Evolutionary conservation across 2,797 vertebrate species (phyloP).

Genomic region (Scarus forsteni): DNA sequence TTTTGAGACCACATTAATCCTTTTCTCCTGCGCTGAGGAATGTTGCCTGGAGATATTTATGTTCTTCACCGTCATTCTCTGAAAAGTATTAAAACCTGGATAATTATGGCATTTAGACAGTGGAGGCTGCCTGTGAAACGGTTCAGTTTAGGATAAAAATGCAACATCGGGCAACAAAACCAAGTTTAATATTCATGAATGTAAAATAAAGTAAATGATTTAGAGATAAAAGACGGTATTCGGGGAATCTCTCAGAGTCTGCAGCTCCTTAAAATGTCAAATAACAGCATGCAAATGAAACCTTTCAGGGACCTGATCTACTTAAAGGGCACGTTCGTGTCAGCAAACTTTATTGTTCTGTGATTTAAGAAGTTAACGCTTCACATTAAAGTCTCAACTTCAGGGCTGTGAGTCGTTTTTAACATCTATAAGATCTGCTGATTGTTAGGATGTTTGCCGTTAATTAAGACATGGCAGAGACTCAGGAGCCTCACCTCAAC

Average conservation of each 20-base stretch:
- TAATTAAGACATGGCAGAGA: too few species aligned
- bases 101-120: too few species aligned
- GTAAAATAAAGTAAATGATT: neutral
- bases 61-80: too few species aligned
- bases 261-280: neutral
- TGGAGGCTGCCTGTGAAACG: slow-evolving; percentile 1
- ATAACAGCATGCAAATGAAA: slow-evolving; percentile 3
- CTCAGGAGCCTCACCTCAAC: too few species aligned
- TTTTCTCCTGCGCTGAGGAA: too few species aligned
- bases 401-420: neutral
- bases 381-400: neutral
- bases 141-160: neutral
- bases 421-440: too few species aligned
- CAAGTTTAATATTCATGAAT: neutral
- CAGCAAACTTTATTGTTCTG: neutral
- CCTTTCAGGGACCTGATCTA: neutral
- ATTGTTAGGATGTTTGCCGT: too few species aligned
- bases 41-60: too few species aligned
- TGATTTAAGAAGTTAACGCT: neutral
- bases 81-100: too few species aligned
- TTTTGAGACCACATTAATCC: too few species aligned
- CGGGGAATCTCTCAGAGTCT: neutral
- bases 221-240: neutral
- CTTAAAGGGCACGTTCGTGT: neutral
- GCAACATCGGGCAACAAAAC: neutral